These are phyloP conservation scores for Mamestra configurata DNA, from an alignment of 1,140 invertebrate genomes.

Conservation along the genomic window DNA sequence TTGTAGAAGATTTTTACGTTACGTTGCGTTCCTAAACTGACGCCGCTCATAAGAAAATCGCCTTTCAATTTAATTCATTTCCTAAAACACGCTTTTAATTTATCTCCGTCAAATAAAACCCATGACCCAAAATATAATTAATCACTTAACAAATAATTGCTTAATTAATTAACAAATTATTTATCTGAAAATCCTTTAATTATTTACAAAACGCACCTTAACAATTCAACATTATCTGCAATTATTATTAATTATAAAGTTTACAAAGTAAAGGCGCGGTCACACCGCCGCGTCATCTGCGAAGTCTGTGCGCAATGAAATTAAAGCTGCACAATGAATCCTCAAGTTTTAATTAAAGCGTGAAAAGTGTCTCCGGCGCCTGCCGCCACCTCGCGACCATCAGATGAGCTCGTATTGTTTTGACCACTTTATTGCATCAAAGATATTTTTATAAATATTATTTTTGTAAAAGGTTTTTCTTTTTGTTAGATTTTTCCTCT, in stretches of 20 bases:
- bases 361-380: constrained; percentile 56
- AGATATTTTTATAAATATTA: not conserved
- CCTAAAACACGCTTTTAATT: too few relatives aligned
- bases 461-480: constrained; percentile 5
- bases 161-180: constrained; percentile 32
- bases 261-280: constrained; percentile 34
- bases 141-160: not conserved
- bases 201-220: constrained; percentile 17
- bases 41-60: too few relatives aligned
- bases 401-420: constrained; percentile 36
- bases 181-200: not conserved
- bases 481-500: too few relatives aligned
- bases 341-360: constrained; percentile 73
- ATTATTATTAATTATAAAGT: constrained; percentile 60
- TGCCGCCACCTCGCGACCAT: constrained; percentile 28
- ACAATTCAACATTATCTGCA: constrained; percentile 43
- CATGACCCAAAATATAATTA: too few relatives aligned
- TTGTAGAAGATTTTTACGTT: too few relatives aligned
- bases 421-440: constrained; percentile 33
- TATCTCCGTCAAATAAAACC: too few relatives aligned
- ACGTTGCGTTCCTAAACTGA: too few relatives aligned
- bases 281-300: constrained; percentile 61
- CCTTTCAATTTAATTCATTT: too few relatives aligned
- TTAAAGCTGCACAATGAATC: constrained; percentile 70
- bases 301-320: constrained; percentile 64